Base-by-base conservation (phyloP, 2,888 invertebrate genomes). In the Dorcus hopei region DNA sequence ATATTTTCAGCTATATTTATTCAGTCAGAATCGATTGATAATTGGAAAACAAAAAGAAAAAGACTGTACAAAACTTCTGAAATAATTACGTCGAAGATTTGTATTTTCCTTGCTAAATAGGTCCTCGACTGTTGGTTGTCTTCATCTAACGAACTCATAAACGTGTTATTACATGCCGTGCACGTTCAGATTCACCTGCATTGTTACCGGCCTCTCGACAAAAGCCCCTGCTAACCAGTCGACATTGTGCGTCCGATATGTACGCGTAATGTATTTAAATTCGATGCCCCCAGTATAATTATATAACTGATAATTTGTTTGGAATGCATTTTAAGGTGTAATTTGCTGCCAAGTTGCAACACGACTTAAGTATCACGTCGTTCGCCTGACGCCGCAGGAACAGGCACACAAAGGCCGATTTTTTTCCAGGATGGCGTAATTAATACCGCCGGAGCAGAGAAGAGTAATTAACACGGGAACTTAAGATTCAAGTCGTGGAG, bases 151-250 rank as follows among this genome's bases (percentile, higher is more conserved):
- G 63, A 67, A 64, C 64, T 63, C 61, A 61, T 61, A 66, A 64
- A 62, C 63, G 54, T 66, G 60, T 64, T 61, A 65, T 64, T 66
- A 67, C 51, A 66, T 68, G 67, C 66, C 50, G 48, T 62, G 62
- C 69, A 66, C 67, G 66, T 70, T 57, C 57, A 54, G 57, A 65
- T 67, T 65, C 68, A 65, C 64, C 65, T 67, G 68, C 66, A 67
- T 63, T 59, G 59, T 65, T 61, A 60, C 40, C 57, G 19, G 38
- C 38, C 2, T 52, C 54, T 56, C 19, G 52, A 61, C 57, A 53
- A 63, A 61, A 51, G 61, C 53, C 42, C n/a, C 23, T 54, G 26
- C 6, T 33, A 33, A 33, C 26, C 26, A 33, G 26, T 19, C 19
- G 11, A 23, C 45, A 58, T 58, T 55, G 51, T 53, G 11, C 38